Percentiles rank a stretch among this genome's conserved stretches.
phyloP scores from a whole-genome alignment of 2,113 vertebrate species.

The Diadophis punctatus region DNA sequence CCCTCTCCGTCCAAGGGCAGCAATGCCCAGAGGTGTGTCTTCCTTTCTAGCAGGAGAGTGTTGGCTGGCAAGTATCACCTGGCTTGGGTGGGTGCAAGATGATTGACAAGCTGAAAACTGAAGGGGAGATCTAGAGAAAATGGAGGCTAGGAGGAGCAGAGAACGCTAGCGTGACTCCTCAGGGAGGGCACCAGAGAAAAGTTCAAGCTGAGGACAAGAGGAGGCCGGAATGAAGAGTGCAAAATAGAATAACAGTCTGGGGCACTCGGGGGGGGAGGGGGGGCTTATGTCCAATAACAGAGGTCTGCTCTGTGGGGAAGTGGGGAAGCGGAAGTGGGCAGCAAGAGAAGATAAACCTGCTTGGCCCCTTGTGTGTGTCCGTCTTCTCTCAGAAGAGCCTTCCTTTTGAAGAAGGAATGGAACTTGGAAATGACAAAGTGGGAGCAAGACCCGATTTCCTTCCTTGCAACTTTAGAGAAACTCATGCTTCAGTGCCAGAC shows the following conservation, averaged over 20 bases:
- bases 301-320: background rate
- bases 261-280: background rate
- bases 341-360: background rate
- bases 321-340: background rate
- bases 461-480: background rate
- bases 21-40: background rate
- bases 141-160: background rate
- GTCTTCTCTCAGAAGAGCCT: background rate
- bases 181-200: background rate
- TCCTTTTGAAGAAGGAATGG: background rate
- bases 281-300: background rate
- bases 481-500: background rate
- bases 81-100: background rate
- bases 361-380: background rate
- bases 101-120: background rate
- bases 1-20: background rate
- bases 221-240: background rate
- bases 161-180: background rate
- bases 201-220: background rate
- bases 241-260: background rate
- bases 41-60: background rate
- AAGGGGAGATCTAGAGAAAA: background rate
- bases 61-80: background rate
- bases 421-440: background rate
- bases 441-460: background rate